Base-by-base conservation (phyloP, 2,797 vertebrate species). In the Parambassis ranga region DNA sequence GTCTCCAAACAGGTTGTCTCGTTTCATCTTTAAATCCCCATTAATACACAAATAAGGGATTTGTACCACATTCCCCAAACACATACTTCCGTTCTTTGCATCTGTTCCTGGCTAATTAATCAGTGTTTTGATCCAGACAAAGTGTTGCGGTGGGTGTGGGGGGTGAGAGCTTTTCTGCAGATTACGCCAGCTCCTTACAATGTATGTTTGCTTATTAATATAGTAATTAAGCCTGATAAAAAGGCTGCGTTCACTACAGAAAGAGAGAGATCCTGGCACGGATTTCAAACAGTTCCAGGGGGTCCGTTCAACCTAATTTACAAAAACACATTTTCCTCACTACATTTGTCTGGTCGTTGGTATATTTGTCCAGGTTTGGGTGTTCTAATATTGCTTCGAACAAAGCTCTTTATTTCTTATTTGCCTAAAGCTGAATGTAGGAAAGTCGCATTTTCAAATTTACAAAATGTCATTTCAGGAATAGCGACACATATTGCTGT, bases 21-120 rank as follows among this genome's bases (percentile, higher is more conserved):
- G 53, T 87, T 87, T 87, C 85, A 89, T 90, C 87, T 88, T 66
- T 79, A 88, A 90, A 88, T 83, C 81, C 82, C 58, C 75, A 70
- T 84, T 89, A 85, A 84, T 74, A 86, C 82, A 80, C 75, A 85
- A 87, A 84, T 84, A 51, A 79, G 75, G 84, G 85, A 87, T 89
- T 87, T 86, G 82, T 65, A 74, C 75, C 71, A 16, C 23, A 16
- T 61, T 85, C 87, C 76, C 75, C 43, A 14, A 69, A 83, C 80
- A 53, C 82, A 57, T 71, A 53, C 71, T 58, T 51, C 41, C 27
- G 22, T 51, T 36, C 63, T 16, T 31, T 27, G 70, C 70, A 32
- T 70, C 73, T 58, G 71, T 68, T 87, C 68, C 60, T 2, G 53
- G 53, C 70, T 85, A 81, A 87, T 86, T 88, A 86, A 90, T 86